Evolutionary conservation across 2,113 vertebrate genomes (phyloP), one percentile per base, ranked within the genome.

Genomic region (Spea bombifrons): DNA sequence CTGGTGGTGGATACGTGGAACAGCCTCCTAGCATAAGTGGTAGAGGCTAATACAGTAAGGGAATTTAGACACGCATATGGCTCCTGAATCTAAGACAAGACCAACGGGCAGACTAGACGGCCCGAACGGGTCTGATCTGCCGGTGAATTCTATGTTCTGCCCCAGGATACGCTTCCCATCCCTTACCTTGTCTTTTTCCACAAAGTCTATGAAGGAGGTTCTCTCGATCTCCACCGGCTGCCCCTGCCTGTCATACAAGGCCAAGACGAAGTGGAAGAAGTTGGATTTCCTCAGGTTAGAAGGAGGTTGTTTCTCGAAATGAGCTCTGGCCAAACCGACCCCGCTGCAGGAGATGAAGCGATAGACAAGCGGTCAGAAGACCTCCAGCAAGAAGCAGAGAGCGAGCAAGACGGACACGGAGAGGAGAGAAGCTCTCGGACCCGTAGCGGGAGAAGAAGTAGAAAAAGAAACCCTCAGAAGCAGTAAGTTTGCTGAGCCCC

Each of bases 201-300:
- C 97, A 55, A 99, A 99, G 92, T 96, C 95, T 13, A 98, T 85
- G 86, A 96, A 99, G 86, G 95, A 94, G 1, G 96, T 97, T 86
- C 96, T 93, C 91, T 98, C 96, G 72, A 98, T 95, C 90, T 99
- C 97, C 78, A 98, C 97, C 0, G 97, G 97, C 88, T 99, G 97
- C 1, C 97, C 97, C 86, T 98, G 97, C 1, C 96, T 92, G 90
- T 98, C 97, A 45, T 98, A 99, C 86, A 99, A 92, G 66, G 97
- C 97, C 92, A 99, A 86, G 0, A 99, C 97, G 0, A 97, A 98
- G 91, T 98, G 96, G 93, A 98, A 98, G 93, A 97, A 97, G 92
- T 97, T 97, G 90, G 95, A 97, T 84, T 98, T 98, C 80, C 96
- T 90, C 88, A 98, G 94, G 91, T 99, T 99, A 83, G 97, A 96